phyloP scores from a whole-genome alignment of 2,888 invertebrate species.

The Lepas anatifera region DNA sequence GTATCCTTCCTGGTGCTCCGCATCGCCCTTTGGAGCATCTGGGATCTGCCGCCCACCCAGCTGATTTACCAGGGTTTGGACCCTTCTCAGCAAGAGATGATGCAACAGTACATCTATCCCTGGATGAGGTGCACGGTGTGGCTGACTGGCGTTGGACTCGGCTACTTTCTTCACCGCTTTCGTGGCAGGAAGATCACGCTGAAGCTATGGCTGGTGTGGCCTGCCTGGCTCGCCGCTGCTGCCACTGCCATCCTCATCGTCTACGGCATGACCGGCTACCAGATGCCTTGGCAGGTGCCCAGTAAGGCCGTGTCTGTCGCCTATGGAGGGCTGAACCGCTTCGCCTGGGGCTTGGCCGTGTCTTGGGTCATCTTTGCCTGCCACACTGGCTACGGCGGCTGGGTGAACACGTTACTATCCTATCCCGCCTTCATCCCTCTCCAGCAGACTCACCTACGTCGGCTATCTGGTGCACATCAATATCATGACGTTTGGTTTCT shows the following conservation, averaged over 20 bases:
- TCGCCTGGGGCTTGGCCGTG: slow-evolving; percentile 53
- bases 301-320: slow-evolving; percentile 46
- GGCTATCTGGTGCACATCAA: slow-evolving; percentile 40
- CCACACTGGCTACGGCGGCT: slow-evolving; percentile 53
- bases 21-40: background rate
- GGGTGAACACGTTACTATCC: slow-evolving; percentile 43
- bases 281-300: slow-evolving; percentile 30
- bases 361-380: slow-evolving; percentile 62
- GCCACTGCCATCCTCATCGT: slow-evolving; percentile 56
- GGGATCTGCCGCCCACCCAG: slow-evolving; percentile 10
- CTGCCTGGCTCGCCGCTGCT: slow-evolving; percentile 56
- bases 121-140: slow-evolving; percentile 18
- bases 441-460: slow-evolving; percentile 55
- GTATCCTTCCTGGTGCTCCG: background rate
- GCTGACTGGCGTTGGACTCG: slow-evolving; percentile 14
- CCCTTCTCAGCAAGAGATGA: no score
- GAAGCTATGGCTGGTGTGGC: slow-evolving; percentile 9
- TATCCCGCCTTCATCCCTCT: slow-evolving; percentile 49
- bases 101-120: background rate
- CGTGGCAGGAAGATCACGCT: background rate
- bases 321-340: slow-evolving; percentile 51
- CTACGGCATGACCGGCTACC: slow-evolving; percentile 52
- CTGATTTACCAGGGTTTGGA: background rate
- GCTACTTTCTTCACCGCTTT: slow-evolving; percentile 13
- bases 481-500: background rate